Evolutionary conservation across 2,113 vertebrate genomes (phyloP), one percentile per base, ranked within the genome.

Genomic region (Otolemur garnettii): DNA sequence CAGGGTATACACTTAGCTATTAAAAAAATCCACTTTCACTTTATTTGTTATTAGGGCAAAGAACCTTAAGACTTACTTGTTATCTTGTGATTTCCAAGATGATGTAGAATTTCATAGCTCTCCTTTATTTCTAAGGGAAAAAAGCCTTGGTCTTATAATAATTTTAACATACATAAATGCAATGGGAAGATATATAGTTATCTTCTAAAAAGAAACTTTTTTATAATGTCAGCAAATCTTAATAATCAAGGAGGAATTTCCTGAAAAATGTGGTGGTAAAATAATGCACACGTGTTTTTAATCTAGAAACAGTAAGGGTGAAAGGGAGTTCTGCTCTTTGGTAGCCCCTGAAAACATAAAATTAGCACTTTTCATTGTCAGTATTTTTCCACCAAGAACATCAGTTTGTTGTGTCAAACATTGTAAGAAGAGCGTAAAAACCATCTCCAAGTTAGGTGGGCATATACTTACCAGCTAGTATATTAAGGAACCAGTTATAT

Each of bases 191-290:
- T 18, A 4, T 3, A 2, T n/a, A 33, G 2, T 1, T 69, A 19
- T 91, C 35, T 95, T 94, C 38, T 93, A 69, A 57, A 21, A 7
- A 15, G 10, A 64, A 79, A 77, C 45, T 64, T 87, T 59, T 92
- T 24, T 33, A 80, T 59, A 87, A 69, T 87, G 17, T 85, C 57
- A 96, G 66, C 55, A 95, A 88, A 66, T 55, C 90, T 69, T 96
- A 55, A 53, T 81, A 45, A 38, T 72, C 74, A 72, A 74, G 72
- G 72, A 81, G 45, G 7, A 88, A 81, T 93, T 92, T 94, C 14
- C 78, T 90, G 38, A 55, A 86, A 93, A 92, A 74, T 86, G 45
- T 84, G n/a, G 7, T 83, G 55, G 22, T 75, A 92, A 93, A 87
- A 59, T 69, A 59, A 42, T 81, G 55, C 17, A 10, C 22, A n/a